Evolutionary conservation across 2,888 invertebrate genomes (phyloP).

Genomic region (Eueremaeus valkanovi): DNA sequence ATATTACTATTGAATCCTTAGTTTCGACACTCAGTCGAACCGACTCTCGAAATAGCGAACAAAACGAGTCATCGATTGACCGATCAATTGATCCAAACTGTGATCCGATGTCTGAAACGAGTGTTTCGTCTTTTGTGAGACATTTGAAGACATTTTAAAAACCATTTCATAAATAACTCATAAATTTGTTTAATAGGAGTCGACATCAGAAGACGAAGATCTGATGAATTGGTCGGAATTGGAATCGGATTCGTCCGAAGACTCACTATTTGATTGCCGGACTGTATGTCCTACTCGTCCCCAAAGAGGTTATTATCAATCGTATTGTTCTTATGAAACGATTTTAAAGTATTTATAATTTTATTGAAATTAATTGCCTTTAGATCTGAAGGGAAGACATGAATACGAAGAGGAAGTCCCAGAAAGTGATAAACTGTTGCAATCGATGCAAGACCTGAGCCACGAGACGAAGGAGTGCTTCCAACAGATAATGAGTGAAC

Average conservation of each 20-base stretch:
- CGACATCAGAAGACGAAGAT: too few species aligned
- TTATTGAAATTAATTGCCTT: background rate
- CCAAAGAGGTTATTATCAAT: background rate
- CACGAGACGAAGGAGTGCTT: background rate
- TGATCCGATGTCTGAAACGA: too few species aligned
- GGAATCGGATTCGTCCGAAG: background rate
- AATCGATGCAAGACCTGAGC: background rate
- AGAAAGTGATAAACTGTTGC: background rate
- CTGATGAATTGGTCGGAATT: too few species aligned
- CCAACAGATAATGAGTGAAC: background rate
- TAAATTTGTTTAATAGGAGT: too few species aligned
- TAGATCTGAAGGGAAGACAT: background rate
- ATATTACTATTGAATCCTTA: too few species aligned
- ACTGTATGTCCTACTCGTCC: background rate
- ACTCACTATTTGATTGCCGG: background rate
- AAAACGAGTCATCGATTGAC: too few species aligned
- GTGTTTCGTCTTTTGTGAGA: too few species aligned
- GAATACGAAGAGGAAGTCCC: background rate
- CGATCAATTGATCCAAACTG: too few species aligned
- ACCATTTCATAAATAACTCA: too few species aligned
- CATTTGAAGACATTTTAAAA: too few species aligned
- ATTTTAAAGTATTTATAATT: background rate
- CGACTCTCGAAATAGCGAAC: too few species aligned
- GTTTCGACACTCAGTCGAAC: too few species aligned
- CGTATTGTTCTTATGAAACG: background rate